These are phyloP conservation scores for Daubentonia madagascariensis DNA, from an alignment of 2,113 vertebrate genomes.

Conservation along the genomic window DNA sequence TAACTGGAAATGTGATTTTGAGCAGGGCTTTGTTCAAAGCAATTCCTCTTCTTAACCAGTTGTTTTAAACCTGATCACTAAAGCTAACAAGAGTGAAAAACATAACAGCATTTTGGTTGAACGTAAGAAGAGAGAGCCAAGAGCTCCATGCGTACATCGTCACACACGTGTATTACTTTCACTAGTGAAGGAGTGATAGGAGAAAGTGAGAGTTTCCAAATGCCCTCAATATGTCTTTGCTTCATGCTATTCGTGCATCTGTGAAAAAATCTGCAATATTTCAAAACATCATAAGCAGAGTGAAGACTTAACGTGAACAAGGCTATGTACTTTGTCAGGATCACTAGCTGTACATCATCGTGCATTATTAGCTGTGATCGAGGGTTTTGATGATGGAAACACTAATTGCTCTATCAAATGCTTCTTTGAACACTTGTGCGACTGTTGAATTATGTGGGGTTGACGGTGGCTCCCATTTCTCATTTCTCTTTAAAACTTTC, in stretches of 20 bases:
- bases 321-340: not conserved
- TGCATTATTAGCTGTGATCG: not conserved
- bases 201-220: not conserved
- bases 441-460: not conserved
- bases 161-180: not conserved
- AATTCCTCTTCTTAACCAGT: not conserved
- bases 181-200: not conserved
- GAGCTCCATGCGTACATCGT: not conserved
- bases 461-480: too few species aligned
- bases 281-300: not conserved
- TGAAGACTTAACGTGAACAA: rapidly evolving
- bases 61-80: not conserved
- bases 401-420: rapidly evolving
- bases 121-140: not conserved
- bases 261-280: not conserved
- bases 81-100: not conserved
- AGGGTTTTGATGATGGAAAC: rapidly evolving
- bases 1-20: not conserved
- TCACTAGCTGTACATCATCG: too few species aligned
- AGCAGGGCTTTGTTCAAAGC: not conserved
- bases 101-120: too few species aligned
- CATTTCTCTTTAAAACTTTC: not conserved
- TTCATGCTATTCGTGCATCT: rapidly evolving
- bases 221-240: not conserved
- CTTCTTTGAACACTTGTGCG: not conserved